phyloP scores from a whole-genome alignment of 2,113 vertebrate genomes.

The Gallinago paraguaiae region DNA sequence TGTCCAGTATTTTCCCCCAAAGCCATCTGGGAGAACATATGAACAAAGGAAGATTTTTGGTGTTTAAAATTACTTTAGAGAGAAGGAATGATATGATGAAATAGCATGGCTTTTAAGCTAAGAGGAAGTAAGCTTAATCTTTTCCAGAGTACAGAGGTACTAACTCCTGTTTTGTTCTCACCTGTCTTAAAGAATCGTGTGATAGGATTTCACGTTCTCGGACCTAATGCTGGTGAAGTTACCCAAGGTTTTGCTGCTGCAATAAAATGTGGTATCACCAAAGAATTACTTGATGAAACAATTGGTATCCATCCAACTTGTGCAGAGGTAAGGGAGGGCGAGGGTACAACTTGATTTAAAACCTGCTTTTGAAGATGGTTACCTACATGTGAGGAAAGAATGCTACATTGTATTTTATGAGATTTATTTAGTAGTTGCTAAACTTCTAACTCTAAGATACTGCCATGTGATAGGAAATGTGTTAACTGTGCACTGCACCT shows the following conservation, averaged over 20 bases:
- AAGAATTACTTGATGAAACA: slow-evolving; percentile 87
- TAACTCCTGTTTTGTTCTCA: neutral
- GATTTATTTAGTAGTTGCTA: neutral
- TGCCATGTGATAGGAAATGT: neutral
- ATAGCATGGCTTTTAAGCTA: neutral
- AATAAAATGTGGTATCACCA: slow-evolving; percentile 94
- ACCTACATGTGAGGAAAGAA: neutral
- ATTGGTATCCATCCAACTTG: slow-evolving; percentile 97
- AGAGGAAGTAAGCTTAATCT: neutral
- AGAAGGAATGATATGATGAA: neutral
- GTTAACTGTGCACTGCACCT: neutral
- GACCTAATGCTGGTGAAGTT: slow-evolving; percentile 94
- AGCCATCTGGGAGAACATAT: neutral
- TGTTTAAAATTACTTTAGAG: neutral
- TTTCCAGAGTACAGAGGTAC: neutral
- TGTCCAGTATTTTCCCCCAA: neutral
- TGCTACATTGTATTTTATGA: neutral
- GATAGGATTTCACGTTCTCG: slow-evolving; percentile 92
- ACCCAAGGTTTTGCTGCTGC: slow-evolving; percentile 93
- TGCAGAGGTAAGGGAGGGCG: slow-evolving; percentile 80
- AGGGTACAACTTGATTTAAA: neutral
- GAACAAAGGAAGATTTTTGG: neutral
- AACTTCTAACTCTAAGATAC: neutral
- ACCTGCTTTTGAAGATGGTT: neutral
- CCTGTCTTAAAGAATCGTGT: slow-evolving; percentile 82